phyloP scores from a whole-genome alignment of 2,888 invertebrate genomes.

The Calliscelio sp. region DNA sequence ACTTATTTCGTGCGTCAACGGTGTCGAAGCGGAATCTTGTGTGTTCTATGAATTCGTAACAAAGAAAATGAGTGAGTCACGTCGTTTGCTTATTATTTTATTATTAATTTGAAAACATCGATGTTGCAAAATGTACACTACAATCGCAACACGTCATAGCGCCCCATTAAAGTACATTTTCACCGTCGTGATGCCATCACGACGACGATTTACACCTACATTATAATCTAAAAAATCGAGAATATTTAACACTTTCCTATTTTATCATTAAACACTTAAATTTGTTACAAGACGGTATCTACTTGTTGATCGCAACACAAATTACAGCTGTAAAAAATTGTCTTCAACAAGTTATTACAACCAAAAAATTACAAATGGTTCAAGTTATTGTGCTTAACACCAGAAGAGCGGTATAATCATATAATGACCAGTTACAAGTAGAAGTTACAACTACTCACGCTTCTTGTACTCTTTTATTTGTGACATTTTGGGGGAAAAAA shows the following conservation, averaged over 20 bases:
- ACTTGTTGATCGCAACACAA: conserved; percentile 23
- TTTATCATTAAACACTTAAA: conserved; percentile 51
- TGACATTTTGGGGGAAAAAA: no score
- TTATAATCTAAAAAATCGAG: conserved; percentile 48
- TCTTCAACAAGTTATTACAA: no score
- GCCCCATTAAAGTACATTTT: conserved; percentile 10
- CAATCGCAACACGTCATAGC: conserved; percentile 48
- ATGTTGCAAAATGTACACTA: conserved; percentile 60
- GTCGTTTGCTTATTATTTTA: conserved; percentile 47
- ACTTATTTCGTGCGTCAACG: conserved; percentile 44
- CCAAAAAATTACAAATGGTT: conserved; percentile 29
- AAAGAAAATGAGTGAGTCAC: conserved; percentile 45
- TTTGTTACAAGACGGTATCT: conserved; percentile 53
- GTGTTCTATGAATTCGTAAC: conserved; percentile 33
- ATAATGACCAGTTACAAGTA: no score
- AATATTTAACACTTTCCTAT: conserved; percentile 60
- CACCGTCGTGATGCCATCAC: not conserved
- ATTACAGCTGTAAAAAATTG: conserved; percentile 29
- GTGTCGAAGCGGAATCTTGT: conserved; percentile 32
- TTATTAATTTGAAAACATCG: conserved; percentile 57
- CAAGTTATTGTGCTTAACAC: conserved; percentile 37
- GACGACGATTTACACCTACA: conserved; percentile 45
- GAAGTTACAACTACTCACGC: conserved; percentile 1
- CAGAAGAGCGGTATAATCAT: no score
- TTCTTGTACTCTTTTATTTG: no score